Evolutionary conservation across 1,140 invertebrate species (phyloP).

Genomic region (Melipona quadrifasciata): DNA sequence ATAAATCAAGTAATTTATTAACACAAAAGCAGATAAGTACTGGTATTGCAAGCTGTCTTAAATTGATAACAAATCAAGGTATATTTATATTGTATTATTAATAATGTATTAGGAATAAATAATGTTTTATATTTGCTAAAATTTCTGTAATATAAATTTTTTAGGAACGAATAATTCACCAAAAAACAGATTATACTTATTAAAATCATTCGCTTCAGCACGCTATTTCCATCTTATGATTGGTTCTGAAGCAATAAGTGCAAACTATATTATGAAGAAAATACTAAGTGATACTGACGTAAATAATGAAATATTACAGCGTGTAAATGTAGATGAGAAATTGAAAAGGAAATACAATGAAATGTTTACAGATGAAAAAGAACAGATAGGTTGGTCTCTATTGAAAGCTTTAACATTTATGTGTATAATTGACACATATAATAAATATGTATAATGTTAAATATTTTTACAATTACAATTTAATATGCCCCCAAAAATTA

Average conservation of each 20-base stretch:
- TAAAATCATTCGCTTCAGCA: background rate
- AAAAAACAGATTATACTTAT: constrained; percentile 8
- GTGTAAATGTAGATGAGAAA: background rate
- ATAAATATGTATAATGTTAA: too few species aligned
- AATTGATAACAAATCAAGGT: constrained; percentile 3
- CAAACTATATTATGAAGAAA: background rate
- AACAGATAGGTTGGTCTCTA: constrained; percentile 46
- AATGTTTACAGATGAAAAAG: background rate
- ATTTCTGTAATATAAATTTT: background rate
- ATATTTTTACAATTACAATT: background rate
- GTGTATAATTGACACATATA: background rate
- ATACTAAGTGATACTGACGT: background rate
- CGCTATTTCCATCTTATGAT: background rate
- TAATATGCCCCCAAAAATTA: background rate
- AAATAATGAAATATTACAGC: background rate
- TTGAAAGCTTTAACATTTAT: constrained; percentile 44
- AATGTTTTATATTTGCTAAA: background rate
- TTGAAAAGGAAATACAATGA: background rate
- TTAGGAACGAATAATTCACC: background rate
- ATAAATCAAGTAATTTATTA: too few species aligned
- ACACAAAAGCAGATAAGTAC: background rate
- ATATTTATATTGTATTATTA: background rate
- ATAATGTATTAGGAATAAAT: background rate
- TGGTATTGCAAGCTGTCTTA: constrained; percentile 25
- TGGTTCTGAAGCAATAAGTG: constrained; percentile 10